These are phyloP conservation scores for Archivesica marissinica DNA, from an alignment of 1,140 invertebrate species.

Conservation along the genomic window DNA sequence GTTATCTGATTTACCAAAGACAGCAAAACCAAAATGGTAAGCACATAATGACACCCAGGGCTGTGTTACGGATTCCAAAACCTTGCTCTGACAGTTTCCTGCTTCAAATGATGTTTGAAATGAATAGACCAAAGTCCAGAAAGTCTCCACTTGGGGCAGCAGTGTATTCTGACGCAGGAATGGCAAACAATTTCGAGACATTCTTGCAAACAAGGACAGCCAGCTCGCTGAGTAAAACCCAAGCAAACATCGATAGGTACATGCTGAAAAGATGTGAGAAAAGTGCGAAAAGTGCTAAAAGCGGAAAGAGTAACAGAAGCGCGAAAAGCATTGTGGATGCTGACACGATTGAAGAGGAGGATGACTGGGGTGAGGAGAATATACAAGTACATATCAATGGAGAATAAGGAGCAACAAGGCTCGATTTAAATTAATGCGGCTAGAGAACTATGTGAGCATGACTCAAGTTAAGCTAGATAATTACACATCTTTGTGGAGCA, in stretches of 20 bases:
- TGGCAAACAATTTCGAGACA: slow-evolving; percentile 41
- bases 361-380: slow-evolving; percentile 14
- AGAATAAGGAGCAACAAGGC: neutral
- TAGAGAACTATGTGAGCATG: neutral
- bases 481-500: too few relatives aligned
- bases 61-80: slow-evolving; percentile 52
- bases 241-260: slow-evolving; percentile 53
- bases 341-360: slow-evolving; percentile 47
- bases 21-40: slow-evolving; percentile 46
- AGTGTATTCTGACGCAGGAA: slow-evolving; percentile 32
- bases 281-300: slow-evolving; percentile 57
- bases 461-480: neutral
- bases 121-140: slow-evolving; percentile 43
- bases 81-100: slow-evolving; percentile 61
- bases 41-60: slow-evolving; percentile 41
- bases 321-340: slow-evolving; percentile 16
- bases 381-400: neutral
- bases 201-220: slow-evolving; percentile 56
- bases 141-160: slow-evolving; percentile 9
- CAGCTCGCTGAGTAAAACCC: slow-evolving; percentile 52
- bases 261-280: slow-evolving; percentile 31
- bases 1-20: slow-evolving; percentile 52
- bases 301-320: slow-evolving; percentile 29
- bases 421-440: neutral
- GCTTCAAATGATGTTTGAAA: slow-evolving; percentile 61